phyloP scores from a whole-genome alignment of 2,797 vertebrate genomes.

The Melanitta fusca region DNA sequence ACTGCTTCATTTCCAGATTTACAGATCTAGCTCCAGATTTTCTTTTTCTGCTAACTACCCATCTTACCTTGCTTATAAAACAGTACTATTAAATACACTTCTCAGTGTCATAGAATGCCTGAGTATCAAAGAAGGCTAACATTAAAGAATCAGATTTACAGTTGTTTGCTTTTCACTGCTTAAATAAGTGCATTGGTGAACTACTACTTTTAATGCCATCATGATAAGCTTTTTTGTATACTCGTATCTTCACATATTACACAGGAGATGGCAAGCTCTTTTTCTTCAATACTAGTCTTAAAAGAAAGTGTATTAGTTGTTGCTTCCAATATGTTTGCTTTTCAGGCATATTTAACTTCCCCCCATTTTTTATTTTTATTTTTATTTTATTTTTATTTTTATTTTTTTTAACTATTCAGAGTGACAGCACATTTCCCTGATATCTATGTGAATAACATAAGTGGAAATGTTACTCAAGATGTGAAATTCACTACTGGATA shows the following conservation, averaged over 20 bases:
- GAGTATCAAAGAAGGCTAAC: not conserved
- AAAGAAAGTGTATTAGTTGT: not conserved
- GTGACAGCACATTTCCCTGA: not conserved
- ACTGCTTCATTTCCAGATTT: not conserved
- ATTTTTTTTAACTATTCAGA: not conserved
- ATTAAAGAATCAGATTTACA: conserved; percentile 30
- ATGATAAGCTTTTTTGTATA: not conserved
- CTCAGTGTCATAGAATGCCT: not conserved
- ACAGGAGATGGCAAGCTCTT: not conserved
- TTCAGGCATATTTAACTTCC: conserved; percentile 4
- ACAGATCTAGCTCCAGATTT: not conserved
- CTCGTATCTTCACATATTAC: not conserved
- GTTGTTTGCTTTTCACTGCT: not conserved
- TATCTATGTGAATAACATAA: not conserved
- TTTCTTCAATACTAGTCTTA: not conserved
- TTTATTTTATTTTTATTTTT: not conserved
- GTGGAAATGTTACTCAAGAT: not conserved
- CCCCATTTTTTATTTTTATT: not conserved
- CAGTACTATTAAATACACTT: not conserved
- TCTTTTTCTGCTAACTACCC: not conserved
- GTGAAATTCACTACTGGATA: not conserved
- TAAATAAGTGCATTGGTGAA: conserved; percentile 10
- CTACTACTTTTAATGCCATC: not conserved
- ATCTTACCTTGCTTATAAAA: not conserved
- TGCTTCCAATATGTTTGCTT: not conserved